Evolutionary conservation across 2,797 vertebrate genomes (phyloP), one percentile per base, ranked within the genome.

Genomic region (Enteromius viviparus): DNA sequence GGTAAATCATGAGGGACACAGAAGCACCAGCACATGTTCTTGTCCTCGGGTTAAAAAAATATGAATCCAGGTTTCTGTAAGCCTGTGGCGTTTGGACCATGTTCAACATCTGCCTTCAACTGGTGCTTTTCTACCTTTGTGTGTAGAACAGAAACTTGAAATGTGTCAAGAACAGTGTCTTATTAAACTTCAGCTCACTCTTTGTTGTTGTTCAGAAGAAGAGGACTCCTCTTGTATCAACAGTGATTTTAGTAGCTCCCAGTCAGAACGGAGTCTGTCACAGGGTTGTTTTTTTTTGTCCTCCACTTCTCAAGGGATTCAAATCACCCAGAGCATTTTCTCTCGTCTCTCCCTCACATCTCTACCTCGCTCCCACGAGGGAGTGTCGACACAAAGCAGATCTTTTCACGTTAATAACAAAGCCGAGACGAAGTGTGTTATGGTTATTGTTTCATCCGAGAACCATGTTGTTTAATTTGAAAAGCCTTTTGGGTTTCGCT

Each of bases 401-500:
- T 85, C 76, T 84, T 89, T 87, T 88, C 84, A 85, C 80, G 84
- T 87, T 90, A 88, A 89, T 86, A 90, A 91, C 89, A 85, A 89
- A 88, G 87, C 85, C 58, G 82, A 85, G 83, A 80, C 58, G 64
- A 51, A 78, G 81, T 69, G 83, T 53, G 71, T 71, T 85, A 79
- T n/a, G 78, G 64, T 84, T 83, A 87, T 86, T 89, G 86, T 84
- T 79, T 29, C 81, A 84, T 84, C 78, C 65, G 32, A 77, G 88
- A 87, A 80, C 86, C 86, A 84, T 85, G 85, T 87, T 89, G 86
- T 89, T 91, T 92, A 83, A 89, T 91, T 86, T 90, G 88, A 89
- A 89, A 89, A 88, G 91, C 90, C 93, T 93, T 70, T 90, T 89
- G 92, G 90, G 88, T 81, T 76, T 84, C 64, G 76, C 86, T 85